These are phyloP conservation scores for Catharus ustulatus DNA, from an alignment of 2,797 vertebrate species.

Conservation along the genomic window DNA sequence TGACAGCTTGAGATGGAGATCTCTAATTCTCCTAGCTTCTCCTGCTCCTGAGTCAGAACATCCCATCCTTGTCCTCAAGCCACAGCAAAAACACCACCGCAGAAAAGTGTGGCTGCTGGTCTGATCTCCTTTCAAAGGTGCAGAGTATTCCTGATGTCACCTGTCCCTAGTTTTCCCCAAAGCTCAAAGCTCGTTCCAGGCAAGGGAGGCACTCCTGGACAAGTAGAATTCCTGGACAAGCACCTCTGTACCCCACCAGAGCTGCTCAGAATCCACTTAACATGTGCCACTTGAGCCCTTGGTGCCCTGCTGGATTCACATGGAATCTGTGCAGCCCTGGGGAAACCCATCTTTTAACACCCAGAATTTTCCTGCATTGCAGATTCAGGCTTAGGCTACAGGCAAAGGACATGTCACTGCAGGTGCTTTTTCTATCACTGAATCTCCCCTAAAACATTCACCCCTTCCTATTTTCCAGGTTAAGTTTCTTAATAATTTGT, in stretches of 20 bases:
- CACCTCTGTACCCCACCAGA: neutral
- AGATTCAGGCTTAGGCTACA: neutral
- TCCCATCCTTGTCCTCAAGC: neutral
- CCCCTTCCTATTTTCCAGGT: neutral
- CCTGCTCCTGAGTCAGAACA: neutral
- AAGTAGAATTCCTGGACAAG: neutral
- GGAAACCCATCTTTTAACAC: neutral
- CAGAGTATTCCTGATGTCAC: neutral
- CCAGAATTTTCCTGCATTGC: neutral
- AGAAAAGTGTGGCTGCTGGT: neutral
- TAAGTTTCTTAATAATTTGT: neutral
- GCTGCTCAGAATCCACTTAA: neutral
- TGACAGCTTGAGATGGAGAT: neutral
- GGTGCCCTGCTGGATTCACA: neutral
- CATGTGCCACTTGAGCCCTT: fast-evolving
- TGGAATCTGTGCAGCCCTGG: neutral
- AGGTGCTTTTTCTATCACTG: neutral
- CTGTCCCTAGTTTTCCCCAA: neutral
- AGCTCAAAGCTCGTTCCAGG: neutral
- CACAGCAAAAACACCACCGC: neutral
- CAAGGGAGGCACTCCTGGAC: neutral
- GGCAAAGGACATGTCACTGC: neutral
- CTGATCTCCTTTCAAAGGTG: neutral
- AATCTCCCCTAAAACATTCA: neutral
- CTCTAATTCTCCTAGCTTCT: neutral